These are phyloP conservation scores for Chlorocebus sabaeus DNA, from an alignment of 2,113 vertebrate genomes.

Conservation along the genomic window DNA sequence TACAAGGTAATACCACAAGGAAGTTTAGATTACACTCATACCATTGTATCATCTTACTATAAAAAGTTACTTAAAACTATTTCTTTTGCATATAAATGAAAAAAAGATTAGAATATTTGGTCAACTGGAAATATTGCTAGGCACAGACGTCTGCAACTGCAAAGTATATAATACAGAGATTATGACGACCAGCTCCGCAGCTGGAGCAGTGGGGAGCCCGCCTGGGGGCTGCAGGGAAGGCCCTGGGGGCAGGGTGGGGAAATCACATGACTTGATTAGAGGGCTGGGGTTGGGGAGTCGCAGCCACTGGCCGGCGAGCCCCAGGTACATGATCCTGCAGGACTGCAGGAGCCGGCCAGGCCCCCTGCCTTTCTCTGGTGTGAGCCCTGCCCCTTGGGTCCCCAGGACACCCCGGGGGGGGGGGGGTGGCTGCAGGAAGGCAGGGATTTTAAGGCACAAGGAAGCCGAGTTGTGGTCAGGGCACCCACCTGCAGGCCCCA, in stretches of 20 bases:
- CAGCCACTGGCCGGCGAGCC: no score
- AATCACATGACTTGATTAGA: slow-evolving; percentile 68
- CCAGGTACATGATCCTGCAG: background rate
- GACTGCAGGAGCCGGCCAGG: background rate
- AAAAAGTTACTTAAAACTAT: slow-evolving; percentile 86
- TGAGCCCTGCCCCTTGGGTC: background rate
- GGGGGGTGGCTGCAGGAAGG: background rate
- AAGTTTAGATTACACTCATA: slow-evolving; percentile 82
- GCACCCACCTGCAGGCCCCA: slow-evolving; percentile 22
- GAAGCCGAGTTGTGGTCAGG: slow-evolving; percentile 65
- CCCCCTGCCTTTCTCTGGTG: background rate
- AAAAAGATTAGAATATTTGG: slow-evolving; percentile 85
- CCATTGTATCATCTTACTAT: slow-evolving; percentile 80
- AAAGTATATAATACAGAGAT: slow-evolving; percentile 8
- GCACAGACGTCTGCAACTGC: slow-evolving; percentile 80
- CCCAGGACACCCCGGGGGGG: background rate
- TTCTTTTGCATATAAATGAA: slow-evolving; percentile 85
- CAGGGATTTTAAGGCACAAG: slow-evolving; percentile 83
- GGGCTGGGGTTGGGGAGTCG: background rate
- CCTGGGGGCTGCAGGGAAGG: background rate
- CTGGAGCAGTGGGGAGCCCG: slow-evolving; percentile 51
- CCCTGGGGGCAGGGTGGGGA: rapidly evolving
- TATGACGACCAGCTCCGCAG: slow-evolving; percentile 76
- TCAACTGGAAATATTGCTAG: slow-evolving; percentile 83
- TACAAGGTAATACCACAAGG: slow-evolving; percentile 80